Conservation (phyloP, 2,113 vertebrate species). For the Seriola rivoliana region DNA sequence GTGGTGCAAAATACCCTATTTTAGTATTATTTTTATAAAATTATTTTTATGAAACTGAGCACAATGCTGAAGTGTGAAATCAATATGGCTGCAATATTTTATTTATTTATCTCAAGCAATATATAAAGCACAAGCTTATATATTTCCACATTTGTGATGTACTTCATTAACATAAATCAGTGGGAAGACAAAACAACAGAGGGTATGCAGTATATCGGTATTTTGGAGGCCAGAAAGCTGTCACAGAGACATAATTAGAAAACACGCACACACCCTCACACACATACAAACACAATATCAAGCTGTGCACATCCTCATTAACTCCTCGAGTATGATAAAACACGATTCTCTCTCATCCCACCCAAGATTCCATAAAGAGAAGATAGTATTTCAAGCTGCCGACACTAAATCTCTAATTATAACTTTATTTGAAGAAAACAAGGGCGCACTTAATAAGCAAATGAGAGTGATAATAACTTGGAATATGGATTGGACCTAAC, state of each 20-base stretch:
- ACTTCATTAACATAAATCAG: conserved; percentile 69
- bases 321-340: conserved; percentile 82
- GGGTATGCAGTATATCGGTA: conserved; percentile 63
- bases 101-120: neutral
- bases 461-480: conserved; percentile 86
- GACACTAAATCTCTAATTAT: conserved; percentile 86
- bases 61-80: conserved; percentile 1
- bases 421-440: conserved; percentile 88
- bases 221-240: conserved; percentile 77
- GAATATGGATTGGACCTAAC: conserved; percentile 82
- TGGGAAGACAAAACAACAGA: conserved; percentile 72
- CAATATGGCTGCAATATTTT: neutral
- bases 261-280: conserved; percentile 66
- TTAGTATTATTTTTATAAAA: neutral
- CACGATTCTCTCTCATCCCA: conserved; percentile 79
- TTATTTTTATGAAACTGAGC: neutral
- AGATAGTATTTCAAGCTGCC: conserved; percentile 83
- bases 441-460: conserved; percentile 86
- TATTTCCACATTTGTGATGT: conserved; percentile 31
- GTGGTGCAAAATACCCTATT: conserved; percentile 2
- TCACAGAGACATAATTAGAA: conserved; percentile 79
- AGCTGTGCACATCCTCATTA: conserved; percentile 84
- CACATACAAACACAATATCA: conserved; percentile 79
- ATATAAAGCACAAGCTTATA: conserved; percentile 37
- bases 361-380: conserved; percentile 78